Conservation (phyloP, 2,888 invertebrate species). For the Macaria notata region DNA sequence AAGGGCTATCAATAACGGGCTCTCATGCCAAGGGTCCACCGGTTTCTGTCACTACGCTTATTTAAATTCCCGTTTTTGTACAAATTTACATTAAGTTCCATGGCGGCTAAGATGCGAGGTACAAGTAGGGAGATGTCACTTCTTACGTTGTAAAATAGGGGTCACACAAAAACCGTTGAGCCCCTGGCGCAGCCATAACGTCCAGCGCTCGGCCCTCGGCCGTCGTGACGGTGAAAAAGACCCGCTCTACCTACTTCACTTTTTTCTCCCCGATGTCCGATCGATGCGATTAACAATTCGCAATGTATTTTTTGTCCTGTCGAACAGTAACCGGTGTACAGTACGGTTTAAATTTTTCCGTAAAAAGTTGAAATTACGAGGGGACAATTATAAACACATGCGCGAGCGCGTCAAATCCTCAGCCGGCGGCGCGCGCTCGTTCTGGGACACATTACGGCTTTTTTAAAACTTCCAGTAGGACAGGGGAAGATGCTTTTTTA, state of each 20-base stretch:
- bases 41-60: conserved; percentile 68
- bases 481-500: conserved; percentile 73
- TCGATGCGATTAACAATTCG: conserved; percentile 69
- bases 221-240: conserved; percentile 68
- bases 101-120: conserved; percentile 70
- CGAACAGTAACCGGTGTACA: conserved; percentile 70
- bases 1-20: conserved; percentile 70
- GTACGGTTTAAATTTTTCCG: conserved; percentile 64
- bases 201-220: conserved; percentile 60
- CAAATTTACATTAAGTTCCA: conserved; percentile 78
- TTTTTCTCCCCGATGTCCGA: conserved; percentile 55
- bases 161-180: conserved; percentile 81
- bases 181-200: conserved; percentile 70
- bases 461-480: conserved; percentile 70
- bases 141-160: conserved; percentile 79
- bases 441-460: conserved; percentile 73
- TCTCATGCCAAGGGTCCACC: conserved; percentile 65
- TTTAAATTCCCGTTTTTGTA: conserved; percentile 80
- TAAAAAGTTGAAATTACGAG: conserved; percentile 75
- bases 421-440: conserved; percentile 77
- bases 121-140: conserved; percentile 67
- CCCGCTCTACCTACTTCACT: conserved; percentile 62
- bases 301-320: conserved; percentile 53
- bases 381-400: conserved; percentile 80
- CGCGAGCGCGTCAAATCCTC: conserved; percentile 82